Evolutionary conservation across 2,113 vertebrate genomes (phyloP).

Genomic region (Rhinopomastus cyanomelas): DNA sequence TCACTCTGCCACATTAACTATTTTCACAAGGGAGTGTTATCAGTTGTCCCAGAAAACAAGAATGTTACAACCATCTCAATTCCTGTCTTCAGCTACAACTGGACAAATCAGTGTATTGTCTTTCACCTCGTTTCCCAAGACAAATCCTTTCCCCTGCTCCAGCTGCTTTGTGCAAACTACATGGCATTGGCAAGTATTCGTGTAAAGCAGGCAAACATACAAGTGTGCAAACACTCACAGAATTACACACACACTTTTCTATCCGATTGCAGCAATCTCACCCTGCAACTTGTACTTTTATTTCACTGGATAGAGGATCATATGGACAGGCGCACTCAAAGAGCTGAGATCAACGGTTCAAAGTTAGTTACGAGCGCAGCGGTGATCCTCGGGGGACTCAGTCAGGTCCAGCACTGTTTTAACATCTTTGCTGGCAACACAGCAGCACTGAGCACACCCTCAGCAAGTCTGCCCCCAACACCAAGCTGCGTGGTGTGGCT

Average conservation of each 20-base stretch:
- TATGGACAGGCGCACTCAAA: no score
- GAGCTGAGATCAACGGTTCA: no score
- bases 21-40: neutral
- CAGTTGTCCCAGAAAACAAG: neutral
- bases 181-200: neutral
- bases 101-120: neutral
- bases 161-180: neutral
- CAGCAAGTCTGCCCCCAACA: no score
- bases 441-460: no score
- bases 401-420: no score
- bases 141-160: neutral
- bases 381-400: no score
- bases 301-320: no score
- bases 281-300: neutral
- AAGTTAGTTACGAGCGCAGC: no score
- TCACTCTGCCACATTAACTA: neutral
- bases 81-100: neutral
- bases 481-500: no score
- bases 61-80: neutral
- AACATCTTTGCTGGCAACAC: no score
- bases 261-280: neutral
- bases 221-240: neutral
- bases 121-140: neutral
- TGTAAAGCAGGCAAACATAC: neutral
- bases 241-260: neutral